These are phyloP conservation scores for Scelioninae gen. 1 DNA, from an alignment of 2,888 invertebrate genomes.

Conservation along the genomic window DNA sequence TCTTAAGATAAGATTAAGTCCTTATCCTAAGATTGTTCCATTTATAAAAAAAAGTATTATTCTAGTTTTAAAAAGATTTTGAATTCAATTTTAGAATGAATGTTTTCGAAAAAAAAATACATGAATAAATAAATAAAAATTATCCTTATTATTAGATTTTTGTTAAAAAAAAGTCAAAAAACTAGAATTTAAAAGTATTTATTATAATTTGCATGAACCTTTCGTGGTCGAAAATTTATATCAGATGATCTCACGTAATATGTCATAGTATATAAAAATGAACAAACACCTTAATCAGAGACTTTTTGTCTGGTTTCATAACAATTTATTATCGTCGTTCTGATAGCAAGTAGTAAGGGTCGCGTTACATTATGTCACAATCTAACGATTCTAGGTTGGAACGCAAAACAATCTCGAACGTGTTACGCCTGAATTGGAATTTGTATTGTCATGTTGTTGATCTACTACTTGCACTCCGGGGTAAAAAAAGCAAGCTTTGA, in stretches of 20 bases:
- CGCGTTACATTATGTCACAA: slow-evolving; percentile 23
- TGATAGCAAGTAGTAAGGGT: slow-evolving; percentile 8
- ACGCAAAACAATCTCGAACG: slow-evolving; percentile 7
- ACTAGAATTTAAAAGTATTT: not conserved
- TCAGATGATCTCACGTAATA: slow-evolving; percentile 28
- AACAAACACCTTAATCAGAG: slow-evolving; percentile 17
- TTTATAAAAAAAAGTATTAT: no score
- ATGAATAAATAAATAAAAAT: no score
- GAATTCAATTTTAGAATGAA: no score
- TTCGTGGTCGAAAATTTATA: slow-evolving; percentile 15
- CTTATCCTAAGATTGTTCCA: no score
- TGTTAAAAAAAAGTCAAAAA: not conserved
- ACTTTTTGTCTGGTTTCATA: slow-evolving; percentile 36
- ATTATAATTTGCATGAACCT: not conserved
- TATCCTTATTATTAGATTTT: no score
- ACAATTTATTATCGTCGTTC: slow-evolving; percentile 31
- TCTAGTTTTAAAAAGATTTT: no score
- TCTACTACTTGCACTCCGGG: not conserved
- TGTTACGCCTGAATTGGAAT: slow-evolving; percentile 13
- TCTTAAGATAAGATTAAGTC: no score
- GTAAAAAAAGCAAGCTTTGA: slow-evolving; percentile 15
- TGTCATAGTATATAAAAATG: slow-evolving; percentile 18
- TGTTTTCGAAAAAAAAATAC: no score
- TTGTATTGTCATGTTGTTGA: slow-evolving; percentile 45
- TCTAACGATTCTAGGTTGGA: slow-evolving; percentile 26